Conservation (phyloP, 35 echinoderm and acorn worm genomes). For the Lytechinus pictus region DNA sequence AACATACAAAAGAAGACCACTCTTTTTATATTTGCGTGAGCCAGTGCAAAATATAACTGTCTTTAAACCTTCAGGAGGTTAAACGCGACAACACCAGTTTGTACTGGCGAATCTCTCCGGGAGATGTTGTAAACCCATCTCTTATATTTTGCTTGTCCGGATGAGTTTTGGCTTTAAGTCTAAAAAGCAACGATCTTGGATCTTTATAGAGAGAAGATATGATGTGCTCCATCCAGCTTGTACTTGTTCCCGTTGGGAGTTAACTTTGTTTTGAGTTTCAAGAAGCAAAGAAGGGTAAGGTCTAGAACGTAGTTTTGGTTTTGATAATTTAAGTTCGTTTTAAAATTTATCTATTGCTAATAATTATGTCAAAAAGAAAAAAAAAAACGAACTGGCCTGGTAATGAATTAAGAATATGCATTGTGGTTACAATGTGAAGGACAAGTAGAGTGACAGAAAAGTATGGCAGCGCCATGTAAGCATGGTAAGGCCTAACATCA, state of each 20-base stretch:
- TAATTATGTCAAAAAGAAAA: no score
- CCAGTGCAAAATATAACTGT: neutral
- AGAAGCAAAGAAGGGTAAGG: neutral
- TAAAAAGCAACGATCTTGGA: neutral
- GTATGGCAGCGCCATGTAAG: no score
- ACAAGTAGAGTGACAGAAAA: no score
- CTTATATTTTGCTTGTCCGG: neutral
- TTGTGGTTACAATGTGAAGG: neutral
- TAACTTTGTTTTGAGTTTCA: neutral
- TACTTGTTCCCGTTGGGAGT: neutral
- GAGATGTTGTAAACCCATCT: neutral
- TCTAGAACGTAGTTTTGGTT: neutral
- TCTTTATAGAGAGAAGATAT: neutral
- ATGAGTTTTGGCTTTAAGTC: neutral
- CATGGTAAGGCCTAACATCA: no score
- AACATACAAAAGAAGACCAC: neutral
- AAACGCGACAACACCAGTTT: neutral
- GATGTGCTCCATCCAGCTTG: neutral
- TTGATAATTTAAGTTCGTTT: neutral
- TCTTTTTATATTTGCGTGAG: neutral
- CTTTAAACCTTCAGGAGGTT: neutral
- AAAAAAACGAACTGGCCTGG: no score
- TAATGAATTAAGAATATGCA: no score
- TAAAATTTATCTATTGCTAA: no score
- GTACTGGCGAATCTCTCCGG: neutral